Evolutionary conservation across 2,888 invertebrate genomes (phyloP).

Genomic region (Caenorhabditis virilis): DNA sequence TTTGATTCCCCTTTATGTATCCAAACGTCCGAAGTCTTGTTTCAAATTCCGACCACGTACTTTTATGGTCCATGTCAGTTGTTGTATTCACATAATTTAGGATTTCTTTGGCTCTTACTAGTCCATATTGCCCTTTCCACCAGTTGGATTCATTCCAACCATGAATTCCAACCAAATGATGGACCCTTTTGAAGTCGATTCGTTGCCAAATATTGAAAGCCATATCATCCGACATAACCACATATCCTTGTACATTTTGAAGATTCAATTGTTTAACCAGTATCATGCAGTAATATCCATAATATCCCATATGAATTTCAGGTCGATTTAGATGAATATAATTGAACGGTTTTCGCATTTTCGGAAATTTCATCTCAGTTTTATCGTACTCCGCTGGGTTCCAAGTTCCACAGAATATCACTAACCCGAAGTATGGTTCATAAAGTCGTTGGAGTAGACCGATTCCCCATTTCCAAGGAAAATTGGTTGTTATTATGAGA

Average conservation of each 20-base stretch:
- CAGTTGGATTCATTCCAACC: neutral
- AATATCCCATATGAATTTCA: slow-evolving; percentile 12
- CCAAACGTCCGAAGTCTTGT: neutral
- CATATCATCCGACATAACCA: neutral
- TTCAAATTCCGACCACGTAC: neutral
- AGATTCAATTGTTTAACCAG: neutral
- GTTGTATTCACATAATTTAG: neutral
- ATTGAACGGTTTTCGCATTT: slow-evolving; percentile 10
- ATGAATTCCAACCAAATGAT: neutral
- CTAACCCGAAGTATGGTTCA: slow-evolving; percentile 26
- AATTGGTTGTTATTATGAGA: slow-evolving; percentile 22
- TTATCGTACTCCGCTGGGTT: neutral
- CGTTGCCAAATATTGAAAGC: slow-evolving; percentile 3
- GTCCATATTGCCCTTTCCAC: neutral
- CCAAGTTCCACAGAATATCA: slow-evolving; percentile 30
- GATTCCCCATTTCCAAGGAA: slow-evolving; percentile 13
- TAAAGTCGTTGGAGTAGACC: slow-evolving; percentile 26
- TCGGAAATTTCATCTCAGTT: neutral
- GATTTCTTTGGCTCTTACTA: neutral
- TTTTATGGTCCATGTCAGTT: neutral
- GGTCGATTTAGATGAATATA: slow-evolving; percentile 23
- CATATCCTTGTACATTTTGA: too few relatives aligned
- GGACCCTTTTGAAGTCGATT: slow-evolving; percentile 1
- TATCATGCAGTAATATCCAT: slow-evolving; percentile 4
- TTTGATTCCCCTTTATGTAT: neutral